phyloP scores from a whole-genome alignment of 2,888 invertebrate genomes.

The Hartigia nigra region DNA sequence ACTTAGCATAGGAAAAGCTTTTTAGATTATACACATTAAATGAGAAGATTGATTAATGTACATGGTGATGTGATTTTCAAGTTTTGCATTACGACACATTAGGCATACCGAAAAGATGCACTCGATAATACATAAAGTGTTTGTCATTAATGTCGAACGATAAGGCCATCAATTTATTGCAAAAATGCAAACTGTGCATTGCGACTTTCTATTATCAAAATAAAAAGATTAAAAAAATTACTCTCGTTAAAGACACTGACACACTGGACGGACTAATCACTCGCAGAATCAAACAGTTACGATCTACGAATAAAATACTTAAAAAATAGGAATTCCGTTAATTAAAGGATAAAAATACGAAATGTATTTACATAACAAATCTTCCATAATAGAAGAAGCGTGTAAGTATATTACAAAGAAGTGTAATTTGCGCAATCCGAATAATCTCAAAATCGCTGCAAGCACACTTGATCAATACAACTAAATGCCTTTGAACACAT shows the following conservation, averaged over 20 bases:
- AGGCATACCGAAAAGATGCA: not conserved
- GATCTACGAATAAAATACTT: slow-evolving; percentile 20
- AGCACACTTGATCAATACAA: slow-evolving; percentile 9
- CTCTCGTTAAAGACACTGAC: slow-evolving; percentile 11
- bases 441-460: not conserved
- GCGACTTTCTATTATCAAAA: not conserved
- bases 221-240: not conserved
- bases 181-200: slow-evolving; percentile 3
- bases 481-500: slow-evolving; percentile 30
- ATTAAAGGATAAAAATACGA: slow-evolving; percentile 30
- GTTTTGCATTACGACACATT: slow-evolving; percentile 10
- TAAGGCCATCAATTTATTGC: not conserved
- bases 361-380: slow-evolving; percentile 33
- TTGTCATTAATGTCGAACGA: not conserved
- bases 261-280: slow-evolving; percentile 54
- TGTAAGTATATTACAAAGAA: slow-evolving; percentile 19
- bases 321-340: slow-evolving; percentile 4
- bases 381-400: slow-evolving; percentile 19
- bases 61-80: slow-evolving; percentile 15
- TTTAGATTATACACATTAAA: slow-evolving; percentile 19
- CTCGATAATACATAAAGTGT: not conserved
- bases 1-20: slow-evolving; percentile 28
- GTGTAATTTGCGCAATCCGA: slow-evolving; percentile 7
- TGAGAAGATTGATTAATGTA: slow-evolving; percentile 16
- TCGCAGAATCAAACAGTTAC: slow-evolving; percentile 35